phyloP scores from a whole-genome alignment of 1,140 invertebrate genomes.

The Drosophila orena region DNA sequence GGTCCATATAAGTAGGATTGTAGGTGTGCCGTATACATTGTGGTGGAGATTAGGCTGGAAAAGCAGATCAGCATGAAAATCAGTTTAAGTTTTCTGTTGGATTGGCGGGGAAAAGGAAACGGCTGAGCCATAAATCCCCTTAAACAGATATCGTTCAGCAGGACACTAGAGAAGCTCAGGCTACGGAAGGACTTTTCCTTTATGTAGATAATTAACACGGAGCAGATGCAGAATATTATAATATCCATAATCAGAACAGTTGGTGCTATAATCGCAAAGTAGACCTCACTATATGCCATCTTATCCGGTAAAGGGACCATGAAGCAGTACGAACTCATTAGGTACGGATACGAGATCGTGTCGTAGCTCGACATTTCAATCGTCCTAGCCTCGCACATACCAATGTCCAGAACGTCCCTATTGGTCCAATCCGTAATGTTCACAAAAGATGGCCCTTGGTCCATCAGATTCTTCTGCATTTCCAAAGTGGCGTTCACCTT shows the following conservation, averaged over 20 bases:
- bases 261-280: conserved; percentile 21
- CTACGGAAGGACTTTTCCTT: conserved; percentile 21
- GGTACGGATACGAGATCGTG: conserved; percentile 42
- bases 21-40: conserved; percentile 64
- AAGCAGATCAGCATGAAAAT: conserved; percentile 46
- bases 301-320: conserved; percentile 50
- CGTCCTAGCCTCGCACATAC: conserved; percentile 1
- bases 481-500: conserved; percentile 44
- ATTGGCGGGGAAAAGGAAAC: conserved; percentile 24
- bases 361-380: background rate
- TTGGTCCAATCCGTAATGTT: conserved; percentile 10
- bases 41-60: conserved; percentile 56
- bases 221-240: conserved; percentile 44
- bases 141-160: conserved; percentile 56
- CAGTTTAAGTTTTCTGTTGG: conserved; percentile 35
- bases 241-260: conserved; percentile 18
- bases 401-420: conserved; percentile 52
- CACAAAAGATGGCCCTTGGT: background rate
- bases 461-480: background rate
- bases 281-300: conserved; percentile 39
- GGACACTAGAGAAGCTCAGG: conserved; percentile 22
- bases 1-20: conserved; percentile 46
- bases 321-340: conserved; percentile 33
- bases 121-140: conserved; percentile 60
- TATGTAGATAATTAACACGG: conserved; percentile 54